A percentile compares a stretch with the other conserved stretches of the same genome.
These are phyloP conservation scores for Aphodius granarius DNA, from an alignment of 2,888 invertebrate species.

Conservation along the genomic window DNA sequence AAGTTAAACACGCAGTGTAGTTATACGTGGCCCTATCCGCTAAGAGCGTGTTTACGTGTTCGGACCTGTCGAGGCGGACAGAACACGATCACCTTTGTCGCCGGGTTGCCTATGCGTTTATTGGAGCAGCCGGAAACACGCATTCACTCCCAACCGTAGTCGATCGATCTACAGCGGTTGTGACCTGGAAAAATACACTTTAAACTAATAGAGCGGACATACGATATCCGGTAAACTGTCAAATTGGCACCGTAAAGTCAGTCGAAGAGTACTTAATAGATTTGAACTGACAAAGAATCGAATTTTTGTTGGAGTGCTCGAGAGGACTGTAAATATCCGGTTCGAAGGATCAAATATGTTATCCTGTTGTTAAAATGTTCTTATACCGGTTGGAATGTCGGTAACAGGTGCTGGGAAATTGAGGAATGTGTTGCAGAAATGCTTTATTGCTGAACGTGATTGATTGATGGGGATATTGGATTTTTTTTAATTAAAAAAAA, in stretches of 20 bases:
- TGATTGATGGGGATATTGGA: not conserved
- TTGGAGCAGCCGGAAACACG: not conserved
- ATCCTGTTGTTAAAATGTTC: too few species aligned
- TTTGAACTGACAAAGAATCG: not conserved
- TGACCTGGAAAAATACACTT: not conserved
- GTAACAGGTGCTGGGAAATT: too few species aligned
- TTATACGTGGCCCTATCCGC: too few species aligned
- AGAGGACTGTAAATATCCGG: not conserved
- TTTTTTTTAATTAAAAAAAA: not conserved
- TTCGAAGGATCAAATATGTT: not conserved
- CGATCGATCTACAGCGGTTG: not conserved
- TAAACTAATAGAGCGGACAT: not conserved
- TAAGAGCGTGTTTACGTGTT: not conserved
- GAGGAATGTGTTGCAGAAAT: too few species aligned
- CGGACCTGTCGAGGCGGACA: not conserved
- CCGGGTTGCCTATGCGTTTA: not conserved
- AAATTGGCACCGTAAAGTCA: not conserved
- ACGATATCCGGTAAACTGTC: not conserved
- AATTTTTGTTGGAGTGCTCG: not conserved
- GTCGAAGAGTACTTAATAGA: not conserved
- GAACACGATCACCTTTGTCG: not conserved
- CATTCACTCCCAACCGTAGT: not conserved
- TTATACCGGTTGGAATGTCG: too few species aligned
- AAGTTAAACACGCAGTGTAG: not conserved
- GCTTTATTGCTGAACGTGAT: not conserved